Evolutionary conservation across 2,113 vertebrate species (phyloP).

Genomic region (Irena cyanogastra): DNA sequence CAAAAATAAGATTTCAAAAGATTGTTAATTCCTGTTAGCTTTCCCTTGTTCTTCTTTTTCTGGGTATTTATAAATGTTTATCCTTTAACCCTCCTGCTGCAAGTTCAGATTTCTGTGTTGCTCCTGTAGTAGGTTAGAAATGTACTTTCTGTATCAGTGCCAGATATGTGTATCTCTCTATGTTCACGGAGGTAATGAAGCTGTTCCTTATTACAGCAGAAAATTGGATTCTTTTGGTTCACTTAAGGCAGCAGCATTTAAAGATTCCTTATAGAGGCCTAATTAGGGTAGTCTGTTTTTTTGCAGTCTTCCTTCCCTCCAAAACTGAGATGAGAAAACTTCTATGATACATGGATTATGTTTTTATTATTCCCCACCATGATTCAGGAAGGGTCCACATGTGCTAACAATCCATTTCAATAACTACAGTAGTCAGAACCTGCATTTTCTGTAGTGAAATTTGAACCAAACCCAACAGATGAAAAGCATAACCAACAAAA

Average conservation of each 20-base stretch:
- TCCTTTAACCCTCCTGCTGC: background rate
- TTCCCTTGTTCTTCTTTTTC: background rate
- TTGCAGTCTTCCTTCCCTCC: too few species aligned
- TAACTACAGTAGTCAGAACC: background rate
- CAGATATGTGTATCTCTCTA: background rate
- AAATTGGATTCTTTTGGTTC: background rate
- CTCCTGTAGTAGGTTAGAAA: background rate
- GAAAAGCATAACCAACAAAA: background rate
- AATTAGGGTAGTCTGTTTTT: background rate
- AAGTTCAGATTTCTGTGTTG: background rate
- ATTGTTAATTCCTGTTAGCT: background rate
- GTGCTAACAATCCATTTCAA: background rate
- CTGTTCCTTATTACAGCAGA: background rate
- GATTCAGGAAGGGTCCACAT: background rate
- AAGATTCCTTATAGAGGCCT: background rate
- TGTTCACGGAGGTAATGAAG: background rate
- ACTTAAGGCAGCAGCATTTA: background rate
- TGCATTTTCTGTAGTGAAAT: background rate
- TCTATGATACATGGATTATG: background rate
- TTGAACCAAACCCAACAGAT: background rate
- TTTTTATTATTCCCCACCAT: background rate
- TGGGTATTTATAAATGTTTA: background rate
- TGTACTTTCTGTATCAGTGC: background rate
- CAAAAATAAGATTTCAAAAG: background rate
- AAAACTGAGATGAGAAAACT: background rate